Base-by-base conservation (phyloP, 2,797 vertebrate species). In the Microctenopoma lineatum region DNA sequence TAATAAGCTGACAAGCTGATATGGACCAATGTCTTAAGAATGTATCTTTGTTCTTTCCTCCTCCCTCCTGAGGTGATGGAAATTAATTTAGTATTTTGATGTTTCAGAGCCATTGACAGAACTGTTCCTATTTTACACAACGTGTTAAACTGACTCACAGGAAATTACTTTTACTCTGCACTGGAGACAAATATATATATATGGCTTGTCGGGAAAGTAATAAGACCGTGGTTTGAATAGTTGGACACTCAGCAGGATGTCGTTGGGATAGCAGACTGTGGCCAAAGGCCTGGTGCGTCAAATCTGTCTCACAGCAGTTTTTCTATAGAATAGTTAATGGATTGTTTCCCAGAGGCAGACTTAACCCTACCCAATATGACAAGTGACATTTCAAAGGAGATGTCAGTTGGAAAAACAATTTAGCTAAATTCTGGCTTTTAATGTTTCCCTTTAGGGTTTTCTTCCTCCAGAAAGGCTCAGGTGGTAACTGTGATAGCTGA, bases 81-180 rank as follows among this genome's bases (percentile, higher is more conserved):
- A 90, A 90, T 85, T 54, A 87, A 70, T 88, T 85, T 70, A 65
- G 42, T 77, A 58, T 89, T 89, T 84, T 67, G 78, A 78, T 73
- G 75, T 87, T 81, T 45, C 46, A 42, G 44, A 48, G 55, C 50
- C 18, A 39, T 79, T 75, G 81, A 84, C 75, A 67, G 56, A 75
- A 81, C 75, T 56, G 59, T 83, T 79, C 57, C 39, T 29, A 41
- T 85, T 88, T 81, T 67, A 36, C 73, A 66, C 45, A 59, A 52
- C 57, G 56, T 70, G 52, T 72, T 75, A 36, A 63, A 55, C 61
- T 84, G 72, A 84, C 80, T 84, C 73, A 59, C 38, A 78, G 68
- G 39, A 86, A 89, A 89, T 92, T 75, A 77, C 87, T 89, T 86
- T 89, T 36, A 57, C 78, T 57, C 61, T 5, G 59, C 66, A 16